These are phyloP conservation scores for Suillia variegata DNA, from an alignment of 2,888 invertebrate genomes.

Conservation along the genomic window DNA sequence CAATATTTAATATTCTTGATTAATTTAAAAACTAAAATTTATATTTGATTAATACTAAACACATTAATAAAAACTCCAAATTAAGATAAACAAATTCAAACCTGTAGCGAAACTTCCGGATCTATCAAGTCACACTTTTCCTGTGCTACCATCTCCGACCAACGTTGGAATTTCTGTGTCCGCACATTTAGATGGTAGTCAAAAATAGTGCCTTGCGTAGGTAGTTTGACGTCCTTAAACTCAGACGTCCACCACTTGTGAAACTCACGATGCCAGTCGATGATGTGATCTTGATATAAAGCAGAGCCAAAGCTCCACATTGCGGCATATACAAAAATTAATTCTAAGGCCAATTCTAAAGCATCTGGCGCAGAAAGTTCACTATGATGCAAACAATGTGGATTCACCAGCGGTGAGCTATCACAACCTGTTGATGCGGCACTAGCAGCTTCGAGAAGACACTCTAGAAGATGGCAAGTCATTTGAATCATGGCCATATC, in stretches of 20 bases:
- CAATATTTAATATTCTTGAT: no score
- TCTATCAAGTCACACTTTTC: conserved; percentile 70
- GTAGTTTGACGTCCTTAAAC: conserved; percentile 91
- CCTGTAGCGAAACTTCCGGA: conserved; percentile 84
- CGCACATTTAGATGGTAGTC: conserved; percentile 88
- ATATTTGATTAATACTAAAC: no score
- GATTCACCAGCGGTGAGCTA: conserved; percentile 19
- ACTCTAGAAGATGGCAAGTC: conserved; percentile 86
- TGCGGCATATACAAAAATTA: conserved; percentile 87
- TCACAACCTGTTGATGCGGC: conserved; percentile 13
- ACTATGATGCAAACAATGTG: conserved; percentile 66
- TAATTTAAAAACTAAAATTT: no score
- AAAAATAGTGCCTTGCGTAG: conserved; percentile 81
- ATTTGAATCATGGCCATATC: conserved; percentile 90
- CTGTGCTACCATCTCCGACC: conserved; percentile 75
- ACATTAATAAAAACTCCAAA: conserved; percentile 1
- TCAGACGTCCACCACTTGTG: conserved; percentile 95
- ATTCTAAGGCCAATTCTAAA: conserved; percentile 71
- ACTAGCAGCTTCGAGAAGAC: conserved; percentile 66
- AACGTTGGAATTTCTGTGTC: conserved; percentile 82
- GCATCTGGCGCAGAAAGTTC: conserved; percentile 72
- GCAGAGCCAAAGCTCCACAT: conserved; percentile 96
- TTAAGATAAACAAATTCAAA: conserved; percentile 56
- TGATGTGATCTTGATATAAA: conserved; percentile 85
- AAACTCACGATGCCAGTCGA: conserved; percentile 93